Conservation (phyloP, 2,113 vertebrate species). For the Proterorhinus semilunaris region DNA sequence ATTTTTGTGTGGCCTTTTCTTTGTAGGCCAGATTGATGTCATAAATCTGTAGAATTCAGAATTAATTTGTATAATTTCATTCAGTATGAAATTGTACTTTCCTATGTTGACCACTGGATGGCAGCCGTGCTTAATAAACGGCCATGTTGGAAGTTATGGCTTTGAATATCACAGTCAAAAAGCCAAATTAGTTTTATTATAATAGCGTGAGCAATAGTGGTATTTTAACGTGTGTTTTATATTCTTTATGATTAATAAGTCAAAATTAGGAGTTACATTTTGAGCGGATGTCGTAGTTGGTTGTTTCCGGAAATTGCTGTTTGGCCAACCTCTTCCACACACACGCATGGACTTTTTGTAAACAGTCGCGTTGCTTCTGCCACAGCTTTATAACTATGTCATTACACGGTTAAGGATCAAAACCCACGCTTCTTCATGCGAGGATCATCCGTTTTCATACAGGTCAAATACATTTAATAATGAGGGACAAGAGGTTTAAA, state of each 20-base stretch:
- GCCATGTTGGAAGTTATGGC: too few relatives aligned
- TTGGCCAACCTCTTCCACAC: constrained; percentile 37
- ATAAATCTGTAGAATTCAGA: background rate
- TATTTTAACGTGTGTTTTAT: too few relatives aligned
- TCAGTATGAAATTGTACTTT: background rate
- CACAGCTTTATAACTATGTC: background rate
- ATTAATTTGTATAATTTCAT: background rate
- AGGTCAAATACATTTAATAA: background rate
- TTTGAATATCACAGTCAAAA: too few relatives aligned
- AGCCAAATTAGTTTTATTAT: too few relatives aligned
- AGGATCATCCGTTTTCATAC: background rate
- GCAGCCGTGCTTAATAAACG: constrained; percentile 14
- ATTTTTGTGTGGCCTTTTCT: too few relatives aligned
- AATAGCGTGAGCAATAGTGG: too few relatives aligned
- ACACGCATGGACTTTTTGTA: constrained; percentile 47
- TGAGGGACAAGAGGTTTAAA: background rate
- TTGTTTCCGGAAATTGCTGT: constrained; percentile 26
- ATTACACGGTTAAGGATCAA: background rate
- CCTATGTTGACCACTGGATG: constrained; percentile 23
- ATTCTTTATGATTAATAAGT: background rate
- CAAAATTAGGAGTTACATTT: background rate
- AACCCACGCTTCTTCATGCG: background rate
- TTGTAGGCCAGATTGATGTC: too few relatives aligned
- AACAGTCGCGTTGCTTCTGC: constrained; percentile 5
- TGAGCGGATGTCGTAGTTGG: background rate